These are phyloP conservation scores for Dromaius novaehollandiae DNA, from an alignment of 2,113 vertebrate species.

Conservation along the genomic window DNA sequence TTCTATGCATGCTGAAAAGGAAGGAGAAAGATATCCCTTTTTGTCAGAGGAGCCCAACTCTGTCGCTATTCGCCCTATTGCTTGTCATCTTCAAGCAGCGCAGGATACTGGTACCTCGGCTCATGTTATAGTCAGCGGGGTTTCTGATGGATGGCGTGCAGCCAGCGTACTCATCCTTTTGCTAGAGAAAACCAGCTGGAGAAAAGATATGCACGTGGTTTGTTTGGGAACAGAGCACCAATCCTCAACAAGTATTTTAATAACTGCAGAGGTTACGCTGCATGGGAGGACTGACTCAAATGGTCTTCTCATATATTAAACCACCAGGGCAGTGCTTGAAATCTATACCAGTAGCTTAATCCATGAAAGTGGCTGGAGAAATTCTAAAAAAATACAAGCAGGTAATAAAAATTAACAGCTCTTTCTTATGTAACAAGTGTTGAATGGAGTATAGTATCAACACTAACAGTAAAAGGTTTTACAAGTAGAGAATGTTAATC, in stretches of 20 bases:
- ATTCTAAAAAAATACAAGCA: background rate
- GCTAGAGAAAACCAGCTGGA: background rate
- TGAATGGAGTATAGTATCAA: background rate
- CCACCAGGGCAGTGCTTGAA: background rate
- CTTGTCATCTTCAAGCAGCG: background rate
- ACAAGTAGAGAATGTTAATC: background rate
- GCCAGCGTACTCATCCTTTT: background rate
- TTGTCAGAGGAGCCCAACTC: background rate
- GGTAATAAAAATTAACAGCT: slow-evolving; percentile 10
- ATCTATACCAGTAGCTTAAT: background rate
- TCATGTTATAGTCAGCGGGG: background rate
- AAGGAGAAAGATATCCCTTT: background rate
- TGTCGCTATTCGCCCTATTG: background rate
- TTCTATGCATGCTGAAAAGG: background rate
- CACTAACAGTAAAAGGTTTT: slow-evolving; percentile 5
- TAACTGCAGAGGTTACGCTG: background rate
- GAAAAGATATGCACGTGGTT: background rate
- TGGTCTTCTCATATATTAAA: background rate
- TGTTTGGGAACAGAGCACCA: background rate
- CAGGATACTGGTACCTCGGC: background rate
- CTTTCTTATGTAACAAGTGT: background rate
- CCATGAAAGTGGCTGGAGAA: background rate
- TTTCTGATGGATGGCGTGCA: background rate
- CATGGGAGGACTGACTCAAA: background rate
- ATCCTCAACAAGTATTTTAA: background rate